phyloP scores from a whole-genome alignment of 2,797 vertebrate species.

The Naso thynnoides region DNA sequence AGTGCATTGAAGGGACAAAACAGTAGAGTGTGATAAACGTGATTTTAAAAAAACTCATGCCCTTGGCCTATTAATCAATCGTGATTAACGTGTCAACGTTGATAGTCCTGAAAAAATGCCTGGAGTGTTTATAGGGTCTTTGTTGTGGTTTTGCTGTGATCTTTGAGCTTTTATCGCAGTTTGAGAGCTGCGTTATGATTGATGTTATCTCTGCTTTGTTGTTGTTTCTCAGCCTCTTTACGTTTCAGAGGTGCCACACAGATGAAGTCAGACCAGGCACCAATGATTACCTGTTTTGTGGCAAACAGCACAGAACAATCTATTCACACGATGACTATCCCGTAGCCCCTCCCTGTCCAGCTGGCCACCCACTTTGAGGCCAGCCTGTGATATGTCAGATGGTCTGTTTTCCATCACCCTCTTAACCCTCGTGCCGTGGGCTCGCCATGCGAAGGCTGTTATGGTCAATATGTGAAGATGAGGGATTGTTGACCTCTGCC shows the following conservation, averaged over 20 bases:
- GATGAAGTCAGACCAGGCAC: conserved; percentile 13
- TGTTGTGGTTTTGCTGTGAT: conserved; percentile 18
- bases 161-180: conserved; percentile 7
- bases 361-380: conserved; percentile 73
- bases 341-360: conserved; percentile 20
- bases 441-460: conserved; percentile 39
- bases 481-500: conserved; percentile 51
- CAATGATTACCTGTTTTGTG: conserved; percentile 16
- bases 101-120: too few species aligned
- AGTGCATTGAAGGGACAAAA: too few species aligned
- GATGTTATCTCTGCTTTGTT: conserved; percentile 33
- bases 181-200: not conserved
- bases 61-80: too few species aligned
- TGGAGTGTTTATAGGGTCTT: not conserved
- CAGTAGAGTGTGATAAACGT: too few species aligned
- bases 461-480: conserved; percentile 56
- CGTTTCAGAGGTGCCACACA: conserved; percentile 28
- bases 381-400: conserved; percentile 60
- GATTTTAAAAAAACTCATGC: too few species aligned
- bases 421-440: conserved; percentile 44
- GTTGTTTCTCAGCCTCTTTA: conserved; percentile 28
- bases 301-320: conserved; percentile 42
- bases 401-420: conserved; percentile 67
- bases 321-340: conserved; percentile 43
- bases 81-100: too few species aligned